Percentiles rank a stretch among this genome's conserved stretches.
phyloP scores from a whole-genome alignment of 2,888 invertebrate species.

The Eurytoma adleriae region DNA sequence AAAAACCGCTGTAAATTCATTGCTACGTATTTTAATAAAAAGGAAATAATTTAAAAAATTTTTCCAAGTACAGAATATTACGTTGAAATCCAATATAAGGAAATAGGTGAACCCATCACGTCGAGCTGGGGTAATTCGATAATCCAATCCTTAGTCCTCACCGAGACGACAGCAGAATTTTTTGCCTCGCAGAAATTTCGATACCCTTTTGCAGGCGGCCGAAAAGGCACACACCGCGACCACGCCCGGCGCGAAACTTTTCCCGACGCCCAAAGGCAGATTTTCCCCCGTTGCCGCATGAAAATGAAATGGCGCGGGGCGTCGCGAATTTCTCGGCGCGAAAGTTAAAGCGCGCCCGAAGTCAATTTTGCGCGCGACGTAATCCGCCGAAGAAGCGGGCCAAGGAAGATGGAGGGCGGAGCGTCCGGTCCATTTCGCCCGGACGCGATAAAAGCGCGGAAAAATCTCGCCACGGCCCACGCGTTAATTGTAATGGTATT shows the following conservation, averaged over 20 bases:
- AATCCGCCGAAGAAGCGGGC: neutral
- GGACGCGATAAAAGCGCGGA: constrained; percentile 38
- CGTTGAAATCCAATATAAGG: too few species aligned
- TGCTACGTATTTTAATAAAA: too few species aligned
- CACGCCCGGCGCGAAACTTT: constrained; percentile 5
- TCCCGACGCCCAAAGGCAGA: neutral
- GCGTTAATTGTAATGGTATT: constrained; percentile 73
- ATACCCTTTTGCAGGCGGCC: too few species aligned
- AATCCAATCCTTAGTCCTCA: neutral
- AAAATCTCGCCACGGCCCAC: constrained; percentile 13
- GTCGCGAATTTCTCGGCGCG: neutral
- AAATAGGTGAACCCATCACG: constrained; percentile 11
- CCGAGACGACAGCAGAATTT: neutral
- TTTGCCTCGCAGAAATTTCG: constrained; percentile 1
- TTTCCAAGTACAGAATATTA: too few species aligned
- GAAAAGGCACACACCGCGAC: too few species aligned
- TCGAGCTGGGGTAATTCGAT: constrained; percentile 17
- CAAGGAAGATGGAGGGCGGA: neutral
- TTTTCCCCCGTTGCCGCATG: too few species aligned
- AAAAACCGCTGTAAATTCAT: too few species aligned
- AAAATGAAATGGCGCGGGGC: neutral
- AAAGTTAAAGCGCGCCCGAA: neutral
- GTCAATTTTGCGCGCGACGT: constrained; percentile 8
- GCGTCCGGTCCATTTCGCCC: constrained; percentile 41
- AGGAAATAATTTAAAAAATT: too few species aligned